Evolutionary conservation across 2,113 vertebrate genomes (phyloP), one percentile per base, ranked within the genome.

Genomic region (Naja naja): DNA sequence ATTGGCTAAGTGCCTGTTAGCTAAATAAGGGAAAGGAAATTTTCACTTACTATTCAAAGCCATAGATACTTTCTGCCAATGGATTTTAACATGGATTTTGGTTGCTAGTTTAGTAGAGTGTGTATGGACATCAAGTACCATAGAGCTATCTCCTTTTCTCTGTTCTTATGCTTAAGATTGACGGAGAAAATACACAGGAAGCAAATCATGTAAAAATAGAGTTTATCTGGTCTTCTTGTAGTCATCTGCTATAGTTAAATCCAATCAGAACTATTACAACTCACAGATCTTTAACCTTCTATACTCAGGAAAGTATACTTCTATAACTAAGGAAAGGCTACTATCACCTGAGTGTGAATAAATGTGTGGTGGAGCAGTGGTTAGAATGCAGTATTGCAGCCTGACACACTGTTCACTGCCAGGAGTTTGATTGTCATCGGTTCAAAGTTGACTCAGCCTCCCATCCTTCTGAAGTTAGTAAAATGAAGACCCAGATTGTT

Each of bases 1-100:
- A 96, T 95, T 97, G 97, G 95, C 95, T 95, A 97, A 95, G 94
- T 96, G 95, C 92, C 95, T 96, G 95, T 97, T 94, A 97, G 95
- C 93, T 94, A 95, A 96, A 97, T 94, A 96, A 92, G 4, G 91
- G 27, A 94, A 87, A 55, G 92, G 60, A 95, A 89, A 94, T 89
- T 93, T 85, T 93, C 96, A 96, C 95, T 94, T 95, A 95, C 96
- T 93, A 96, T 94, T 95, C 86, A 94, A 58, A 95, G 93, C 95
- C 96, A 95, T 94, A 89, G 93, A 95, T 90, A 88, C 30, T 95
- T 94, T 93, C 93, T 95, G 90, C 93, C 90, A 86, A 47, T 92
- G 95, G 94, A 96, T 94, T 95, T 97, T 94, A 95, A 74, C 95
- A 87, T 2, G 11, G 81, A 94, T 56, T 94, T 94, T 95, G 92